A percentile compares a stretch with the other conserved stretches of the same genome.
Evolutionary conservation across 2,888 invertebrate genomes (phyloP).

Genomic region (Epirrhoe alternata): DNA sequence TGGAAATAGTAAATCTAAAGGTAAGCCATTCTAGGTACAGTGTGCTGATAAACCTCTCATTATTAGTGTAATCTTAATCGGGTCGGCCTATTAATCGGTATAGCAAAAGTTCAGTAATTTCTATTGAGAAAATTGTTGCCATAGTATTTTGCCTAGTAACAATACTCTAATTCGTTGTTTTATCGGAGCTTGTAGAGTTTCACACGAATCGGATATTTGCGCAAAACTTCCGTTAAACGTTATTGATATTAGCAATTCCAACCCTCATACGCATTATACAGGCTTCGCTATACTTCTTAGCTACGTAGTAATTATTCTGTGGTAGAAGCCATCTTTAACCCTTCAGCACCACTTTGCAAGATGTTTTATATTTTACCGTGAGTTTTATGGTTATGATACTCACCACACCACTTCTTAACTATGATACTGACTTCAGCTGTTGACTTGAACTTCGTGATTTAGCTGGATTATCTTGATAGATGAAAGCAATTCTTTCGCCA

Average conservation of each 20-base stretch:
- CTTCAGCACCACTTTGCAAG: constrained; percentile 5
- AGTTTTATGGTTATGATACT: background rate
- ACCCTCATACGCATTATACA: constrained; percentile 31
- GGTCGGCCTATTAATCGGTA: too few relatives aligned
- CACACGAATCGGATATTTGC: constrained; percentile 15
- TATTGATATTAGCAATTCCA: constrained; percentile 20
- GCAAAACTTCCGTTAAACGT: constrained; percentile 24
- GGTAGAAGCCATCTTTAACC: constrained; percentile 12
- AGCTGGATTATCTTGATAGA: too few relatives aligned
- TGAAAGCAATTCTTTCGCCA: too few relatives aligned
- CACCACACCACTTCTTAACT: background rate
- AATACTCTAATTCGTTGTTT: too few relatives aligned
- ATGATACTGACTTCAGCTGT: background rate
- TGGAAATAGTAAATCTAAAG: too few relatives aligned
- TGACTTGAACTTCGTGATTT: background rate
- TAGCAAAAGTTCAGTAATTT: background rate
- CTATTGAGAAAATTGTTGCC: background rate
- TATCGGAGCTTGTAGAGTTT: constrained; percentile 14
- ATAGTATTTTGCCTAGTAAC: too few relatives aligned
- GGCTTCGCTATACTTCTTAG: constrained; percentile 27
- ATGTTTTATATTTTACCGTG: background rate
- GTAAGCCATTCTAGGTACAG: too few relatives aligned
- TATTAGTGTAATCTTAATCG: too few relatives aligned
- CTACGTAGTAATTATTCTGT: constrained; percentile 5
- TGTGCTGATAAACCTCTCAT: too few relatives aligned